Evolutionary conservation across 2,888 invertebrate species (phyloP).

Genomic region (Brenthis daphne): DNA sequence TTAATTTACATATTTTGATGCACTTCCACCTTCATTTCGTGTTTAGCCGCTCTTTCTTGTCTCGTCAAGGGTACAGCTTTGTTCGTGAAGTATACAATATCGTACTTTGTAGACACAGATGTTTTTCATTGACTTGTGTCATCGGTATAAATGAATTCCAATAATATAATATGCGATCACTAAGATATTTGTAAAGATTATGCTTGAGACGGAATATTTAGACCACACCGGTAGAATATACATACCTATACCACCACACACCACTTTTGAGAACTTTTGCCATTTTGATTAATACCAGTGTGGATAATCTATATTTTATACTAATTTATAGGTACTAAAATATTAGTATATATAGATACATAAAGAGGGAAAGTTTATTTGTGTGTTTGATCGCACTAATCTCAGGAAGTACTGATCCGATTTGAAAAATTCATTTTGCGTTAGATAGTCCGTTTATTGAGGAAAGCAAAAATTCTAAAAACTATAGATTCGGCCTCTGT

Average conservation of each 20-base stretch:
- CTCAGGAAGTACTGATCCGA: no score
- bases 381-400: no score
- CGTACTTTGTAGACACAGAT: conserved; percentile 73
- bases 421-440: no score
- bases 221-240: conserved; percentile 63
- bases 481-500: no score
- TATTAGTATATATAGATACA: no score
- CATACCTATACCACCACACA: background rate
- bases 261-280: background rate
- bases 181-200: conserved; percentile 71
- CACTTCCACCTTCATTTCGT: conserved; percentile 16
- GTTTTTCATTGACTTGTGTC: conserved; percentile 78
- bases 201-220: conserved; percentile 60
- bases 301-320: no score
- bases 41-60: conserved; percentile 51
- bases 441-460: no score
- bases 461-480: no score
- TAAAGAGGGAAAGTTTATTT: no score
- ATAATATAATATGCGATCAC: conserved; percentile 69
- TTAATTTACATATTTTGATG: no score
- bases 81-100: conserved; percentile 66
- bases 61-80: conserved; percentile 73
- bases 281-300: background rate
- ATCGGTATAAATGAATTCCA: conserved; percentile 78
- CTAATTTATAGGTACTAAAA: no score